Evolutionary conservation across 2,888 invertebrate species (phyloP), one percentile per base, ranked within the genome.

Genomic region (Scaptomyza tumidula): DNA sequence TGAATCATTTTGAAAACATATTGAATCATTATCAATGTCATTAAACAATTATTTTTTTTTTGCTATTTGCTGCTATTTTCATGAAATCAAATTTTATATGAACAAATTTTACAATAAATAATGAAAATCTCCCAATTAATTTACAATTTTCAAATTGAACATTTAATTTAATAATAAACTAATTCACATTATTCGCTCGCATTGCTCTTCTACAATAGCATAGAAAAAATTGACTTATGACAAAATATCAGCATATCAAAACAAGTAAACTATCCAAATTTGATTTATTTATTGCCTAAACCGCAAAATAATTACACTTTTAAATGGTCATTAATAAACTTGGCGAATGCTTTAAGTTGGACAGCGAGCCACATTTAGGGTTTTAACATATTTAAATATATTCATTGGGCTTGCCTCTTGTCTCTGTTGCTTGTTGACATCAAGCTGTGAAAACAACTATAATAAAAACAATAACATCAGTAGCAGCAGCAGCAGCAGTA

Each of bases 381-480:
- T 65, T 80, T 79, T 56, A 35, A 16, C 19, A 24, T 19, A 65
- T 85, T 84, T 72, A 69, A 88, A 82, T 79, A 82, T 85, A 88
- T 82, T 88, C 88, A 82, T 82, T 59, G 58, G 60, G 63, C 69
- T 56, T 4, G 27, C 39, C 14, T 39, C 54, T 66, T 45, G 63
- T 44, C 37, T 49, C 70, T 39, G 52, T 54, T 68, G 79, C 69
- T 65, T 82, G 80, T 72, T 82, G 88, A 72, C 80, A 86, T 80
- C 72, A 59, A 71, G 77, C 68, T 67, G 50, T 52, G 73, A 60
- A 72, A 69, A 78, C 85, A 78, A 67, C 68, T 75, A 56, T 74
- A 65, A 63, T 82, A 74, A 72, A 80, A 84, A 60, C 82, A 85
- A 85, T 67, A 84, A 74, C 81, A 74, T 33, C 62, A 74, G 46